Evolutionary conservation across 2,113 vertebrate species (phyloP), one percentile per base, ranked within the genome.

Genomic region (Stercorarius parasiticus): DNA sequence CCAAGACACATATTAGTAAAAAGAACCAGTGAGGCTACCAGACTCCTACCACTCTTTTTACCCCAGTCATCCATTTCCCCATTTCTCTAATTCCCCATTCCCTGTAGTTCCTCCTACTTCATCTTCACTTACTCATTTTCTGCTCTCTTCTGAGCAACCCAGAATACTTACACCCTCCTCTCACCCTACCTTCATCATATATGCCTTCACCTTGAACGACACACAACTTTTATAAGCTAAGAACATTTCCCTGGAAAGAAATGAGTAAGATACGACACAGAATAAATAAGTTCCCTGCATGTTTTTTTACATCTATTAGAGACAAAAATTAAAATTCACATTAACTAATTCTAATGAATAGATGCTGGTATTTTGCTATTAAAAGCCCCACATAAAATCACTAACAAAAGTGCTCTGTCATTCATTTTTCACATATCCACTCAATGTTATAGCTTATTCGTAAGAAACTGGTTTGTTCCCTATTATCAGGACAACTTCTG

Each of bases 241-340:
- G 69, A 77, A 49, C 23, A 34, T 49, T 81, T 69, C 27, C 36
- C 30, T 80, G 64, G 32, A 83, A 22, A 69, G 15, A 83, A 78
- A 70, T 0, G 0, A 88, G 0, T 62, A 64, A 38, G 22, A 47
- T 30, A 40, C 1, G 0, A 42, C 50, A 76, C 34, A 53, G 26
- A 69, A 23, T 25, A 82, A 38, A 0, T 38, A 61, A 12, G 6
- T 45, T 93, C 61, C 59, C 69, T 62, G 34, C 11, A 49, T 4
- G 4, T 38, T 52, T 91, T 30, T 82, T 36, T 21, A 8, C 42
- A 56, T 13, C 32, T 66, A 22, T 20, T 34, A 58, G 40, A 91
- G 14, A 10, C 30, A 74, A 88, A 40, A n/a, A 0, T 20, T 27
- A 53, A 16, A 82, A 71, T 45, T 34, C 38, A 71, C 14, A 29